A percentile compares a stretch with the other conserved stretches of the same genome.
phyloP scores from a whole-genome alignment of 2,888 invertebrate species.

The Cerastis rubricosa region DNA sequence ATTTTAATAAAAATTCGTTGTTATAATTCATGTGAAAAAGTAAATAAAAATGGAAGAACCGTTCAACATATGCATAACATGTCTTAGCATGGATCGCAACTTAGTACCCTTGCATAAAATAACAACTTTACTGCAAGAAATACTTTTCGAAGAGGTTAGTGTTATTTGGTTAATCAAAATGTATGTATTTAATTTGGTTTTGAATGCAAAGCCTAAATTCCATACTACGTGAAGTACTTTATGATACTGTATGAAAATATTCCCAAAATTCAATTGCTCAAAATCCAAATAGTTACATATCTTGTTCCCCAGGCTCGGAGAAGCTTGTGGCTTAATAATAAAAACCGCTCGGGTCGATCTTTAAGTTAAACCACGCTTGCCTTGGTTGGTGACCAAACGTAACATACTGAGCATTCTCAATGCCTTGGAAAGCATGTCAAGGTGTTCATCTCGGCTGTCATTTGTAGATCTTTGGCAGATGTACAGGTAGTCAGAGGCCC shows the following conservation, averaged over 20 bases:
- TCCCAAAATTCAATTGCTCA: background rate
- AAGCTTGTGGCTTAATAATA: background rate
- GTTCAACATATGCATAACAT: conserved; percentile 67
- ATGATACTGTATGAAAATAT: background rate
- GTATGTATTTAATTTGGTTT: background rate
- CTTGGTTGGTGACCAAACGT: background rate
- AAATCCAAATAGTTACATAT: background rate
- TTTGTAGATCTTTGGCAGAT: too few species aligned
- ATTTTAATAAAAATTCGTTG: background rate
- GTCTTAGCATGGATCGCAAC: conserved; percentile 67
- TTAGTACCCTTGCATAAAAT: conserved; percentile 58
- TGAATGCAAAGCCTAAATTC: background rate
- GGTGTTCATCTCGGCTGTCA: too few species aligned
- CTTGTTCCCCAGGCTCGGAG: background rate
- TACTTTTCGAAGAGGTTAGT: conserved; percentile 63
- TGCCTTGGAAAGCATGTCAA: background rate
- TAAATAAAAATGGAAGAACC: conserved; percentile 49
- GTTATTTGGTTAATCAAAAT: background rate
- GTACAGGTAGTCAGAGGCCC: too few species aligned
- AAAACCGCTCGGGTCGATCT: background rate
- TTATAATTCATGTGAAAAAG: background rate
- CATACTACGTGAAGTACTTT: background rate
- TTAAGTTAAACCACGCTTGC: background rate
- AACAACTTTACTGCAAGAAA: conserved; percentile 53
- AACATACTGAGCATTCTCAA: background rate